Evolutionary conservation across 2,797 vertebrate species (phyloP).

Genomic region (Labroides dimidiatus): DNA sequence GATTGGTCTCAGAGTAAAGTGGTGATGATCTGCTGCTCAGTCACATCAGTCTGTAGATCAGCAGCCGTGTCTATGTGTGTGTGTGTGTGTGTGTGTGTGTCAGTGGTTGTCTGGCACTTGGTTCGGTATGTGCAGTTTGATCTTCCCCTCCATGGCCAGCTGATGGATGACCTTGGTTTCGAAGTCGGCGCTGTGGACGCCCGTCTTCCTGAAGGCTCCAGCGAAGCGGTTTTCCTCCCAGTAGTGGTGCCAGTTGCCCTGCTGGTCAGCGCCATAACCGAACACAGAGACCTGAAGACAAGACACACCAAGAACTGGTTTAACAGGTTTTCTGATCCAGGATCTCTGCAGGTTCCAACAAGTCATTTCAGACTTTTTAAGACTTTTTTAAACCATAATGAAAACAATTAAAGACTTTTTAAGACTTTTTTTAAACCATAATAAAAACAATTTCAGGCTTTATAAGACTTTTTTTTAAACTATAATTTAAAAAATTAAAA

Average conservation of each 20-base stretch:
- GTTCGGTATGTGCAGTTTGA: constrained; percentile 68
- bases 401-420: too few species aligned
- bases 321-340: too few species aligned
- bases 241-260: constrained; percentile 90
- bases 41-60: background rate
- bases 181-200: constrained; percentile 84
- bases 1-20: background rate
- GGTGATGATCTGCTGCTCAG: background rate
- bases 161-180: constrained; percentile 72
- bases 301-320: background rate
- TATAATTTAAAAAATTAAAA: too few species aligned
- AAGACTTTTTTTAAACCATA: too few species aligned
- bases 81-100: background rate
- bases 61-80: background rate
- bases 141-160: constrained; percentile 76
- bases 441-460: too few species aligned
- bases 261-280: constrained; percentile 84
- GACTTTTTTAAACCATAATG: too few species aligned
- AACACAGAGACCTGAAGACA: constrained; percentile 85
- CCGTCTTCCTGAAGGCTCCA: constrained; percentile 84
- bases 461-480: too few species aligned
- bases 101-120: constrained; percentile 25
- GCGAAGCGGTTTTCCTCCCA: constrained; percentile 85
- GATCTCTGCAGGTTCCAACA: too few species aligned
- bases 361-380: too few species aligned